A percentile compares a stretch with the other conserved stretches of the same genome.
phyloP scores from a whole-genome alignment of 1,140 invertebrate species.

The Lordiphosa collinella region DNA sequence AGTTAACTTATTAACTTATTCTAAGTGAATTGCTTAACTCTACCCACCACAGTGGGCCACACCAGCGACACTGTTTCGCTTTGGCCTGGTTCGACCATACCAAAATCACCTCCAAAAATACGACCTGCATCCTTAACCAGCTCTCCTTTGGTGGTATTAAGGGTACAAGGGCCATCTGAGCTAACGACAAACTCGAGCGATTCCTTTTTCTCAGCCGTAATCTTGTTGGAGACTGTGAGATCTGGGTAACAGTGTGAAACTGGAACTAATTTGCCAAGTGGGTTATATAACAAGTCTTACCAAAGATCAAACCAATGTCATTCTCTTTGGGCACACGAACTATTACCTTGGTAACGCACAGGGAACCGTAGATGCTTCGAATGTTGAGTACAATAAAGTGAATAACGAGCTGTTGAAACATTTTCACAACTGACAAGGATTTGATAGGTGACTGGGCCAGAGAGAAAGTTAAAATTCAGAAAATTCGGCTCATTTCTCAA shows the following conservation, averaged over 20 bases:
- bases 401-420: not conserved
- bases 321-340: slow-evolving; percentile 49
- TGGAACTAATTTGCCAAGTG: too few species aligned
- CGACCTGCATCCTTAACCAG: slow-evolving; percentile 27
- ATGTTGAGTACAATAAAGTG: slow-evolving; percentile 12
- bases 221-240: slow-evolving; percentile 45
- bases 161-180: slow-evolving; percentile 45
- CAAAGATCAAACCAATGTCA: slow-evolving; percentile 68
- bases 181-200: slow-evolving; percentile 37
- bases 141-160: slow-evolving; percentile 47
- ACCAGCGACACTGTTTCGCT: slow-evolving; percentile 55
- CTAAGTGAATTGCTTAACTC: too few species aligned
- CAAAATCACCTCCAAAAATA: slow-evolving; percentile 63
- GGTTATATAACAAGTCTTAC: slow-evolving; percentile 14
- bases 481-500: too few species aligned
- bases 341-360: slow-evolving; percentile 44
- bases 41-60: slow-evolving; percentile 67
- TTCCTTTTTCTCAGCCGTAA: slow-evolving; percentile 18
- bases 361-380: not conserved
- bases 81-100: slow-evolving; percentile 46
- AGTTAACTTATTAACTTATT: not conserved
- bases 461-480: too few species aligned
- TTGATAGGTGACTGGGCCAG: too few species aligned
- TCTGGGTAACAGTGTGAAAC: slow-evolving; percentile 18
- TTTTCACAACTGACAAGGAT: not conserved